phyloP scores from a whole-genome alignment of 2,888 invertebrate species.

The Pristionchus maxplancki region DNA sequence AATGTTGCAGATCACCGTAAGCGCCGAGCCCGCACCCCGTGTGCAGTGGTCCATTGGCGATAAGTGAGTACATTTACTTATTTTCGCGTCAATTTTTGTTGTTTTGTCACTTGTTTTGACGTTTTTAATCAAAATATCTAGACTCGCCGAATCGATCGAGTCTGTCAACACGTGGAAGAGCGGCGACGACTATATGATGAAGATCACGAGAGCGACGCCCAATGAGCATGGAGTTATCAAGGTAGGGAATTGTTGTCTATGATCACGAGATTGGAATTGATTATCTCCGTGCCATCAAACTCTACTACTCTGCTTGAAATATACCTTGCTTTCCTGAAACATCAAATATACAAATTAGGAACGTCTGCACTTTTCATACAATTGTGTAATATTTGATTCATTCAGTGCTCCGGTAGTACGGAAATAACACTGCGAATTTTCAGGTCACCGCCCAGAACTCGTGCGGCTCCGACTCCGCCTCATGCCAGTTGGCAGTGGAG shows the following conservation, averaged over 20 bases:
- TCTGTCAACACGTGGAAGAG: constrained; percentile 57
- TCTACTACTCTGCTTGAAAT: no score
- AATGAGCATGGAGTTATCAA: constrained; percentile 65
- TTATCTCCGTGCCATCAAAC: no score
- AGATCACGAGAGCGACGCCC: constrained; percentile 61
- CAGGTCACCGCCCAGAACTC: constrained; percentile 68
- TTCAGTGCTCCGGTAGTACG: no score
- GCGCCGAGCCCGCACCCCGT: constrained; percentile 71
- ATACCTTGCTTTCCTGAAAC: no score
- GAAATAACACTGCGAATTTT: background rate
- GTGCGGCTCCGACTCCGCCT: constrained; percentile 60
- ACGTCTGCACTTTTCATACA: no score
- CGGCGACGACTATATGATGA: constrained; percentile 61
- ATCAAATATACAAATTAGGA: no score
- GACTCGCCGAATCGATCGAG: constrained; percentile 55
- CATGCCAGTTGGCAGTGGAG: constrained; percentile 33
- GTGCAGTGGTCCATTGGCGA: constrained; percentile 77
- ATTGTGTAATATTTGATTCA: no score
- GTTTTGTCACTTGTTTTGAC: no score
- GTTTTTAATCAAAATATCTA: no score
- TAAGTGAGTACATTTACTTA: constrained; percentile 50
- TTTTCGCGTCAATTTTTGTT: background rate
- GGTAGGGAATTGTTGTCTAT: constrained; percentile 47
- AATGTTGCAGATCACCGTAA: constrained; percentile 57
- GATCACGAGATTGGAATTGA: no score